Evolutionary conservation across 2,888 invertebrate genomes (phyloP), one percentile per base, ranked within the genome.

Genomic region (Parnassius smintheus): DNA sequence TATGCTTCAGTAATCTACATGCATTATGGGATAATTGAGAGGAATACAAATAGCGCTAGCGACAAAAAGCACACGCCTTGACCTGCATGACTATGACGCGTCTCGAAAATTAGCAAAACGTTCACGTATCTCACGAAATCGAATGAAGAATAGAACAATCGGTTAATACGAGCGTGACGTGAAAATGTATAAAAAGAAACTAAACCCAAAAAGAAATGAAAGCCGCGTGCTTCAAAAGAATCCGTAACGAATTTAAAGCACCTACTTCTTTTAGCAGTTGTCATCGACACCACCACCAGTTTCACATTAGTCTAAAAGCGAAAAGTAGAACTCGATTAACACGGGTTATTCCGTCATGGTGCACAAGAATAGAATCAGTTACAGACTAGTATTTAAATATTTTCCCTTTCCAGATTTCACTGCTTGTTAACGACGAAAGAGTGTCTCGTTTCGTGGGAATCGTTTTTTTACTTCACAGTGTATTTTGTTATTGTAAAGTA

Each of bases 91-190:
- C 70, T 70, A 66, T 69, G 66, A 58, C 64, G 72, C 69, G 60
- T 70, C 67, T 68, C 60, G 58, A 51, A 70, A 73, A 75, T 75
- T 73, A 74, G 72, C 71, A 73, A 75, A 72, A 72, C 70, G 66
- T 68, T 73, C 73, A 78, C 75, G 75, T 59, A 48, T 53, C 54
- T 66, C 73, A 68, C 58, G 44, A 70, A 63, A 68, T 66, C 72
- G 68, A 73, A 72, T 66, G 70, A 53, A 75, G 51, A 53, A 73
- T 68, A 71, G 56, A 68, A 73, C 71, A 72, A 73, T 73, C 72
- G 70, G 68, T 71, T 61, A 65, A 64, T 56, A 71, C 72, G 73
- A 77, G 76, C 74, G 72, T 75, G 72, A 72, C 75, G 74, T 65
- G 75, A 74, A 78, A 77, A 77, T 68, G 69, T 69, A 59, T 56